Percentiles rank a stretch among this genome's conserved stretches.
These are phyloP conservation scores for Mungos mungo DNA, from an alignment of 2,113 vertebrate genomes.

Conservation along the genomic window DNA sequence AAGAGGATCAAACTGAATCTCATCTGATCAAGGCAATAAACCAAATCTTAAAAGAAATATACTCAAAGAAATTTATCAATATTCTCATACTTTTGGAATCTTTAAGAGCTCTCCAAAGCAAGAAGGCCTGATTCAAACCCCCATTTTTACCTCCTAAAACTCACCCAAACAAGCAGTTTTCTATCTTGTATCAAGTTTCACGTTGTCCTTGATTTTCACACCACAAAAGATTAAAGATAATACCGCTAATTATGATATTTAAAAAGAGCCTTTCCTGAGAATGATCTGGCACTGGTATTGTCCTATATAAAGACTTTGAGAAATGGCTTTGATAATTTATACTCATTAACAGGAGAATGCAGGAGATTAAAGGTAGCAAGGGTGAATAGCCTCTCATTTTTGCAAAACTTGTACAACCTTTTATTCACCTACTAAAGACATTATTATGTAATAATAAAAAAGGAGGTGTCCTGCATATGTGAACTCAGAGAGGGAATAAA, in stretches of 20 bases:
- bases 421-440: conserved; percentile 88
- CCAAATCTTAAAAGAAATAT: conserved; percentile 21
- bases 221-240: conserved; percentile 89
- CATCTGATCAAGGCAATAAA: conserved; percentile 59
- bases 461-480: conserved; percentile 83
- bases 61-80: conserved; percentile 19
- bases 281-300: conserved; percentile 82
- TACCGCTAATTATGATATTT: conserved; percentile 83
- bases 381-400: conserved; percentile 90
- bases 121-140: conserved; percentile 63
- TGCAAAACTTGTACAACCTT: conserved; percentile 89
- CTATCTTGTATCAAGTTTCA: conserved; percentile 69
- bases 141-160: conserved; percentile 65
- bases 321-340: conserved; percentile 89
- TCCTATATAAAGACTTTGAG: conserved; percentile 84
- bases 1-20: conserved; percentile 34
- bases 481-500: conserved; percentile 82
- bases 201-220: conserved; percentile 84
- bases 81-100: conserved; percentile 9
- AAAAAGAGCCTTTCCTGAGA: conserved; percentile 82
- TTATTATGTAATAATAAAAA: conserved; percentile 89
- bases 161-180: conserved; percentile 25
- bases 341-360: conserved; percentile 88
- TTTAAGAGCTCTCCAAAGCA: conserved; percentile 51
- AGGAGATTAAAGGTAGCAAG: conserved; percentile 92